A percentile compares a stretch with the other conserved stretches of the same genome.
Evolutionary conservation across 2,797 vertebrate species (phyloP).

Genomic region (Muraenolepis orangiensis): DNA sequence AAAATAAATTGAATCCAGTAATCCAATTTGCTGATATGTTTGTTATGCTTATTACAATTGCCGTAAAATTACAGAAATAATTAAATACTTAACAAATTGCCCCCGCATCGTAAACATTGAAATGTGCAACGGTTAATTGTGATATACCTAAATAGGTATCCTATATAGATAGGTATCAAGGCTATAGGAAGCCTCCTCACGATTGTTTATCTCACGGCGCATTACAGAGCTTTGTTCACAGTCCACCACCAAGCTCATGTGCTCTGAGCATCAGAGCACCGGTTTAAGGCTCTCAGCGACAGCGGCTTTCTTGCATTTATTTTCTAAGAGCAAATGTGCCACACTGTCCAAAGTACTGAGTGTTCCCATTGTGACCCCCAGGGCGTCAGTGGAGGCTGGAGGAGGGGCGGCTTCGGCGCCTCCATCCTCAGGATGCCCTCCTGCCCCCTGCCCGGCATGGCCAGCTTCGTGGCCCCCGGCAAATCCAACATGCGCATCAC

Average conservation of each 20-base stretch:
- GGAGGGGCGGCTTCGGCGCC: constrained; percentile 52
- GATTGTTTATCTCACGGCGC: no score
- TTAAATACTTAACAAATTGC: no score
- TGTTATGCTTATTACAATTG: no score
- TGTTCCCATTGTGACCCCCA: constrained; percentile 14
- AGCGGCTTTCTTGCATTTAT: not conserved
- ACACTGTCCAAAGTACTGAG: not conserved
- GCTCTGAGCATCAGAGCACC: not conserved
- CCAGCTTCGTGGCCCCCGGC: constrained; percentile 83
- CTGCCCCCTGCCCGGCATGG: constrained; percentile 87
- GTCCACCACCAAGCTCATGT: not conserved
- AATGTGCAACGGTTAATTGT: no score
- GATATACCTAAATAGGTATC: no score
- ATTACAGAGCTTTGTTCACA: not conserved
- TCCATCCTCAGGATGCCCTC: constrained; percentile 70
- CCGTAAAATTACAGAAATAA: no score
- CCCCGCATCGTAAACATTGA: no score
- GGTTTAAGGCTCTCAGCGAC: not conserved
- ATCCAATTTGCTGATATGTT: no score
- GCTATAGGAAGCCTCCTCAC: not conserved
- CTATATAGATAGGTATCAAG: not conserved
- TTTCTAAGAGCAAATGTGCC: not conserved
- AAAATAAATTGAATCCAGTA: no score
- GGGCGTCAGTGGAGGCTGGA: constrained; percentile 37
- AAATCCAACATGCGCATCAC: constrained; percentile 91